Base-by-base conservation (phyloP, 2,888 invertebrate species). In the Heliconius ismenius region DNA sequence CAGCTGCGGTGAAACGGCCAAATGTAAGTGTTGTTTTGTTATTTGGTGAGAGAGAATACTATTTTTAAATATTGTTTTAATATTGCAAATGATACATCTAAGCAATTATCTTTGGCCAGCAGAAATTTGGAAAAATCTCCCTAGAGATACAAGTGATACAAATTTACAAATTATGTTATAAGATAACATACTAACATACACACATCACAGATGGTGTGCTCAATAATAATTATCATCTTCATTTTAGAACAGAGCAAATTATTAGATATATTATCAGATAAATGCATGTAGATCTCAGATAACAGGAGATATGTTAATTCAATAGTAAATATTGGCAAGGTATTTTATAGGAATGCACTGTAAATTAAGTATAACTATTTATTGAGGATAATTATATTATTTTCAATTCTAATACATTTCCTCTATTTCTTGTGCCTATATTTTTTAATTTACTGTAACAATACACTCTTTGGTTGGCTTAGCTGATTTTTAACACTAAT, bases 1-100 rank as follows among this genome's bases (percentile, higher is more conserved):
- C 88, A 28, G 91, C 86, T 60, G 82, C 87, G 73, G 81, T 87
- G 4, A 94, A 94, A 81, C 89, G 94, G 83, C 86, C 89, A 79
- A 89, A 77, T 86, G 92, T 92, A 84, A 89, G 91, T 87, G 24
- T 28, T 70, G 2, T 87, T 32, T 39, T 70, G 9, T 58, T 58
- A 39, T 39, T 39, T 11, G 11, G 39, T 11, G 39, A 11, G 39
- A 36, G 10, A 36, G 36, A 36, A 36, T 36, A 10, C 28, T 28
- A 28, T 28, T 28, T 28, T 28, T 4, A 28, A 28, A 28, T 28
- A 4, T 28, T 28, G 28, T 32, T 32, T 32, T 32, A 32, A 32
- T 32, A 0, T 32, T 32, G 32, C 32, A 32, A 32, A 32, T 32
- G 4, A 32, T 32, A 32, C 7, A 7, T 32, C 32, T 32, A 32